Conservation (phyloP, 2,888 invertebrate genomes). For the Nomada ruficornis region DNA sequence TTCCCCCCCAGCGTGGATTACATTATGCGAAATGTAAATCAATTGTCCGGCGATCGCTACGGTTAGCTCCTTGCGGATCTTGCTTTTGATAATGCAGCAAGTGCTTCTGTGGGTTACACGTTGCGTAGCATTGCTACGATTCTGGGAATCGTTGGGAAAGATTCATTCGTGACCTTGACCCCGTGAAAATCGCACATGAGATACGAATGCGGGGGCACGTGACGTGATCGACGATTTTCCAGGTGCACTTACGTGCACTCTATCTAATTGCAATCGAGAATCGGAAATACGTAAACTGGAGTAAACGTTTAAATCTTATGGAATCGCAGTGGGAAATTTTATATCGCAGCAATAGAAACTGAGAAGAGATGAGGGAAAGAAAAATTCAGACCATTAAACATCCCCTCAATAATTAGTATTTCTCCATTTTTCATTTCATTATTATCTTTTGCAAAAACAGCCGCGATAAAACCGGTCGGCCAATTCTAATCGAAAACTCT, state of each 20-base stretch:
- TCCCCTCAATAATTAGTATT: too few relatives aligned
- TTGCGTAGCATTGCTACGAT: neutral
- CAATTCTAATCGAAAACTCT: too few relatives aligned
- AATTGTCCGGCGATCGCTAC: neutral
- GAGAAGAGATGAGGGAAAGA: neutral
- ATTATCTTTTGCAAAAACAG: too few relatives aligned
- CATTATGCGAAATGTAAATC: neutral
- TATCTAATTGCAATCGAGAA: constrained; percentile 64
- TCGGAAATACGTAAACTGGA: constrained; percentile 22
- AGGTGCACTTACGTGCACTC: constrained; percentile 58
- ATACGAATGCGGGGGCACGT: constrained; percentile 39
- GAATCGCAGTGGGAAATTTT: too few relatives aligned
- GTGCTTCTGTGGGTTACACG: neutral
- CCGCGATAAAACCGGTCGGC: too few relatives aligned
- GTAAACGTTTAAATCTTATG: neutral
- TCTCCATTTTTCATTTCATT: too few relatives aligned
- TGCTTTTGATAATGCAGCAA: neutral
- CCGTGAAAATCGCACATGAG: constrained; percentile 43
- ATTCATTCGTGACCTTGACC: constrained; percentile 53
- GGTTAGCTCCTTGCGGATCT: neutral
- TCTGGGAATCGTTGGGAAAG: constrained; percentile 17
- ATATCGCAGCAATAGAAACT: neutral
- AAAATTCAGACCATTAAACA: too few relatives aligned
- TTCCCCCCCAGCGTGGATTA: too few relatives aligned
- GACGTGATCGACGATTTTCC: constrained; percentile 58